phyloP scores from a whole-genome alignment of 2,797 vertebrate genomes.

The Gymnothorax javanicus region DNA sequence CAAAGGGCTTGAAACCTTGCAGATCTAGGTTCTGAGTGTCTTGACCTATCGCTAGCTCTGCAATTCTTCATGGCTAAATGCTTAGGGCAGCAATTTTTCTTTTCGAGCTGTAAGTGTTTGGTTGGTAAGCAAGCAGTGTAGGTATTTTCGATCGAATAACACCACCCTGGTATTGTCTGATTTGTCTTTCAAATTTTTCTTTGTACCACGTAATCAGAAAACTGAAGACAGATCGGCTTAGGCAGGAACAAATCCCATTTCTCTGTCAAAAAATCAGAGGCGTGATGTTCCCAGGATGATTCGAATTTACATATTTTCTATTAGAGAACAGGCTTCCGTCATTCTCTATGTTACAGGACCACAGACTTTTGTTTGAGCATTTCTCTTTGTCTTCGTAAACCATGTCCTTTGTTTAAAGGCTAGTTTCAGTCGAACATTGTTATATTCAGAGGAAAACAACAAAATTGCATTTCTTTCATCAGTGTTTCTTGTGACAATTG shows the following conservation, averaged over 20 bases:
- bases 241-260: background rate
- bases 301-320: background rate
- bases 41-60: background rate
- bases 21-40: background rate
- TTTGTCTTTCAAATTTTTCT: background rate
- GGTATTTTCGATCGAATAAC: background rate
- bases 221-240: background rate
- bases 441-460: background rate
- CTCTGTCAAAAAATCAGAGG: too few species aligned
- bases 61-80: too few species aligned
- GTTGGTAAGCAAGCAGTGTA: background rate
- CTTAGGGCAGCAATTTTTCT: too few species aligned
- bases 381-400: background rate
- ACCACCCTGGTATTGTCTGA: background rate
- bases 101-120: too few species aligned
- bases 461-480: background rate
- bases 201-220: background rate
- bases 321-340: background rate
- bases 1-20: background rate
- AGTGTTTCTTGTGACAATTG: background rate
- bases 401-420: background rate
- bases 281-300: background rate
- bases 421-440: background rate
- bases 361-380: background rate
- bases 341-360: background rate